Conservation (phyloP, 2,888 invertebrate species). For the Tricholauxania praeusta region DNA sequence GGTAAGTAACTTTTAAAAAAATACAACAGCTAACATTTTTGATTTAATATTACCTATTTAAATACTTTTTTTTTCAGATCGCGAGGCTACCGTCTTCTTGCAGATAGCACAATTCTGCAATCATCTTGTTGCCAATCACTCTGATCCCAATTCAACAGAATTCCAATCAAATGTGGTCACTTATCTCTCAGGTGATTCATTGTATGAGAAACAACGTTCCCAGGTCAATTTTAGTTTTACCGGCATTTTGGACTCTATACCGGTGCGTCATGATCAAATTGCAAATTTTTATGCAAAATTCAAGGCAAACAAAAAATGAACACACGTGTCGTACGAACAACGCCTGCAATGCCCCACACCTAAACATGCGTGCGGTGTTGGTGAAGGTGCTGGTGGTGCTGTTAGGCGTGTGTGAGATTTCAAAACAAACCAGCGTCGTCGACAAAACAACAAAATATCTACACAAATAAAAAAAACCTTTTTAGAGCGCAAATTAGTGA, state of each 20-base stretch:
- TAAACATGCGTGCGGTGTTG: slow-evolving; percentile 23
- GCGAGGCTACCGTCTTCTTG: slow-evolving; percentile 65
- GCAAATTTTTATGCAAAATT: slow-evolving; percentile 87
- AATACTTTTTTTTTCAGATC: slow-evolving; percentile 55
- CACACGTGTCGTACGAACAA: slow-evolving; percentile 48
- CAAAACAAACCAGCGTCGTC: slow-evolving; percentile 30
- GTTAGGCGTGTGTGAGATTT: slow-evolving; percentile 35
- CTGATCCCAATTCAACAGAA: slow-evolving; percentile 68
- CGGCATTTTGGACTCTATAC: slow-evolving; percentile 83
- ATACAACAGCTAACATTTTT: background rate
- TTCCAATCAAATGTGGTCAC: slow-evolving; percentile 75
- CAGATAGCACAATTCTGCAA: slow-evolving; percentile 68
- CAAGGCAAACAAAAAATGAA: slow-evolving; percentile 74
- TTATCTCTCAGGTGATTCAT: slow-evolving; percentile 77
- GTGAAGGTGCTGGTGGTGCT: slow-evolving; percentile 29
- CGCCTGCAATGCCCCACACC: slow-evolving; percentile 43
- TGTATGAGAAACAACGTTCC: slow-evolving; percentile 65
- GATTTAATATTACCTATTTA: too few species aligned
- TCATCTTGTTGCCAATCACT: slow-evolving; percentile 68
- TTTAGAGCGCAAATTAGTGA: slow-evolving; percentile 33
- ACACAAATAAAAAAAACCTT: slow-evolving; percentile 29
- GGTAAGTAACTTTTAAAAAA: slow-evolving; percentile 69
- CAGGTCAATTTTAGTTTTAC: slow-evolving; percentile 77
- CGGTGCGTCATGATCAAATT: slow-evolving; percentile 85
- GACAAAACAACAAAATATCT: slow-evolving; percentile 50